Evolutionary conservation across 2,888 invertebrate species (phyloP).

Genomic region (Xylota segnis): DNA sequence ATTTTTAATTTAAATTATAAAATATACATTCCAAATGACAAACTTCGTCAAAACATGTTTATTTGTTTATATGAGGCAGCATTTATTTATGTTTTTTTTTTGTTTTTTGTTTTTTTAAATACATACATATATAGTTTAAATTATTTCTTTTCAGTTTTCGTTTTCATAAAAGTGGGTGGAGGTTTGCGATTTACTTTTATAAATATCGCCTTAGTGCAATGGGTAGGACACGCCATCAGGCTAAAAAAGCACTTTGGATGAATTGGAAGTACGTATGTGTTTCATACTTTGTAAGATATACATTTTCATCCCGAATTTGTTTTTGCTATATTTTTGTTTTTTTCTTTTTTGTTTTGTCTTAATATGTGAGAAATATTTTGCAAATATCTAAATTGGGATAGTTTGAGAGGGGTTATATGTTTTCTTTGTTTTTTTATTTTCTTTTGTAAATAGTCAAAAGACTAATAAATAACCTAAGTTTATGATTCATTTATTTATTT

Average conservation of each 20-base stretch:
- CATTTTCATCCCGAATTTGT: constrained; percentile 59
- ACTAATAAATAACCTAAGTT: constrained; percentile 74
- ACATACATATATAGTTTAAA: constrained; percentile 27
- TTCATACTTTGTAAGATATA: constrained; percentile 54
- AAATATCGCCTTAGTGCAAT: constrained; percentile 69
- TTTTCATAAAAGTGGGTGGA: constrained; percentile 70
- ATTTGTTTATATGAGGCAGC: constrained; percentile 75
- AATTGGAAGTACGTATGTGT: constrained; percentile 67
- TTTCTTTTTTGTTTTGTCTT: constrained; percentile 38
- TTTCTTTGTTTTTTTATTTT: constrained; percentile 24
- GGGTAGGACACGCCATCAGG: constrained; percentile 72
- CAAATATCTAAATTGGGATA: constrained; percentile 61
- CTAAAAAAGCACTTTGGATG: constrained; percentile 72
- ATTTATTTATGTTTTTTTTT: constrained; percentile 38
- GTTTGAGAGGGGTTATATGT: constrained; percentile 53
- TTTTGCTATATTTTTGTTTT: constrained; percentile 43
- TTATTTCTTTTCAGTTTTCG: constrained; percentile 51
- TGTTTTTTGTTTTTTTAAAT: constrained; percentile 41
- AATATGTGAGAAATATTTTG: constrained; percentile 65
- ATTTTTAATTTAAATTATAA: constrained; percentile 49
- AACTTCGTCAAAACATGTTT: constrained; percentile 65
- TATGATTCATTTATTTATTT: constrained; percentile 39
- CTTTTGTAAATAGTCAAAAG: constrained; percentile 73
- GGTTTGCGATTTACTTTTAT: constrained; percentile 59
- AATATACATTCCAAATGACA: constrained; percentile 72